Evolutionary conservation across 2,888 invertebrate genomes (phyloP).

Genomic region (Rhodophaea formosa): DNA sequence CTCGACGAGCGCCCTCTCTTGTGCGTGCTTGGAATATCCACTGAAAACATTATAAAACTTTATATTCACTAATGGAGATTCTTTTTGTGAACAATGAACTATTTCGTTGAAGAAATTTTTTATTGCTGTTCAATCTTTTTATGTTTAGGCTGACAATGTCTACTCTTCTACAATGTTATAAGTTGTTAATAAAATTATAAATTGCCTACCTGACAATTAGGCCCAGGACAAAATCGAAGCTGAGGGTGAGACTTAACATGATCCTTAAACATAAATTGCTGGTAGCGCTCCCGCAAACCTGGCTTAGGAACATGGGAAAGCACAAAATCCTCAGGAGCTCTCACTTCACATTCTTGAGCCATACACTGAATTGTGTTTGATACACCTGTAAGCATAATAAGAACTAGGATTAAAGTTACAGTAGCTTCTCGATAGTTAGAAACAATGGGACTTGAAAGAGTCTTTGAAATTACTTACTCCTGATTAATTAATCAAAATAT

Average conservation of each 20-base stretch:
- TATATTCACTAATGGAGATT: too few species aligned
- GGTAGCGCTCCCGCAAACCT: constrained; percentile 93
- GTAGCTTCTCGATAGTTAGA: too few species aligned
- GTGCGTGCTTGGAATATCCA: constrained; percentile 93
- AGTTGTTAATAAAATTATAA: too few species aligned
- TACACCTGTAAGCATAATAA: constrained; percentile 74
- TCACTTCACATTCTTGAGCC: constrained; percentile 95
- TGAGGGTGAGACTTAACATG: constrained; percentile 96
- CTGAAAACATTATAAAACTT: constrained; percentile 38
- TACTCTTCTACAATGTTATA: too few species aligned
- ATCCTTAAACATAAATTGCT: constrained; percentile 97
- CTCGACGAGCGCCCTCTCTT: constrained; percentile 87
- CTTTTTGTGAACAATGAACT: too few species aligned
- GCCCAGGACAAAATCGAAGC: constrained; percentile 96
- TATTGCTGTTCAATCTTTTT: too few species aligned
- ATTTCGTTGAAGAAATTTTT: too few species aligned
- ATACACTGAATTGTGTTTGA: constrained; percentile 96
- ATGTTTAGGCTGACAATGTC: too few species aligned
- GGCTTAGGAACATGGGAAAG: constrained; percentile 91
- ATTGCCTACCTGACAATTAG: constrained; percentile 89
- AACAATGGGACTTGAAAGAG: too few species aligned
- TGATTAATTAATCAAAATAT: too few species aligned
- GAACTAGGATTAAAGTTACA: not conserved
- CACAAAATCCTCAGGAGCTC: constrained; percentile 98
- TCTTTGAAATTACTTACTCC: too few species aligned